Evolutionary conservation across 37 sponge, comb jelly and placozoan genomes (phyloP).

Genomic region (Dysidea cf. avara): DNA sequence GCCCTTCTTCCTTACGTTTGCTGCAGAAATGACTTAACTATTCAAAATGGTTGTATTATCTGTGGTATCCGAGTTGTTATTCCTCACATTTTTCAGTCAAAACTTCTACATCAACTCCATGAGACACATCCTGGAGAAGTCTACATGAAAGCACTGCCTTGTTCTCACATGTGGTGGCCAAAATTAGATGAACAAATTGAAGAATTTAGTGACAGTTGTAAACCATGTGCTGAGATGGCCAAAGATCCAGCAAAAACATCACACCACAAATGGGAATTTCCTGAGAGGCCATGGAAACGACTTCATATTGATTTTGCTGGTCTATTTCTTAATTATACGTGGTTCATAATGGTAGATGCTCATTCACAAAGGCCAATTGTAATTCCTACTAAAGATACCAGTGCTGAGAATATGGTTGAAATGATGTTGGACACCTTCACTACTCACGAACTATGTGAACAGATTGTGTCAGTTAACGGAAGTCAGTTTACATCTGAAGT

Average conservation of each 20-base stretch:
- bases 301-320: conserved; percentile 47
- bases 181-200: conserved; percentile 27
- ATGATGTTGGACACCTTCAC: conserved; percentile 20
- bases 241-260: conserved; percentile 25
- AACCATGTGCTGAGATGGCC: conserved; percentile 4
- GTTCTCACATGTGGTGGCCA: conserved; percentile 56
- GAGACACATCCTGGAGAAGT: conserved; percentile 16
- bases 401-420: conserved; percentile 8
- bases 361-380: conserved; percentile 50
- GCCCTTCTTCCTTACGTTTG: conserved; percentile 17
- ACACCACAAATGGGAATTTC: conserved; percentile 46
- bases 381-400: not conserved
- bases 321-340: conserved; percentile 15
- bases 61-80: conserved; percentile 37
- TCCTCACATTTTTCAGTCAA: conserved; percentile 11
- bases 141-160: conserved; percentile 30
- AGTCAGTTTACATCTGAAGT: conserved; percentile 22
- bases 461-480: too few relatives aligned
- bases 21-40: conserved; percentile 13
- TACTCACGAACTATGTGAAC: conserved; percentile 9
- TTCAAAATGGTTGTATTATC: conserved; percentile 28
- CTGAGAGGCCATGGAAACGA: conserved; percentile 35
- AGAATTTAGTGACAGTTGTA: not conserved
- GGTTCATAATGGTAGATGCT: conserved; percentile 26
- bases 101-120: conserved; percentile 32